Evolutionary conservation across 2,888 invertebrate species (phyloP).

Genomic region (Stenchaetothrips biformis): DNA sequence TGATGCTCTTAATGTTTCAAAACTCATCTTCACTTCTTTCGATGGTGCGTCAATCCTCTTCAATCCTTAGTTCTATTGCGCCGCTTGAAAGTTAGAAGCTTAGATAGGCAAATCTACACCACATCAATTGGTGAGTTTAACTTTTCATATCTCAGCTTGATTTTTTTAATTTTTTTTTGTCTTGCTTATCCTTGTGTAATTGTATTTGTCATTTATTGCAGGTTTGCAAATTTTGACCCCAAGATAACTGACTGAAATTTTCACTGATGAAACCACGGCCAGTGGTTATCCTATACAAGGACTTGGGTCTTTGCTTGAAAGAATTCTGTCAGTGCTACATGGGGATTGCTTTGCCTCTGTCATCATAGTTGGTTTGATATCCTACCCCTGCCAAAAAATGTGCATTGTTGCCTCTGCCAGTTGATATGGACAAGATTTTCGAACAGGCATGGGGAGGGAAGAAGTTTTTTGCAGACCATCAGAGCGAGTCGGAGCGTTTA

Average conservation of each 20-base stretch:
- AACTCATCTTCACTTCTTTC: background rate
- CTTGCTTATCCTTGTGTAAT: too few relatives aligned
- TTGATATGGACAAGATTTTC: background rate
- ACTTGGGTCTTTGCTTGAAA: too few relatives aligned
- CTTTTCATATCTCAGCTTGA: background rate
- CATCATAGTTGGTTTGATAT: background rate
- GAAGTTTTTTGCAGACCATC: too few relatives aligned
- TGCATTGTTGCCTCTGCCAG: background rate
- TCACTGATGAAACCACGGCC: background rate
- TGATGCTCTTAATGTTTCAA: background rate
- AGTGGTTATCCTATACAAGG: background rate
- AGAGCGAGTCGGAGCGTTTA: too few relatives aligned
- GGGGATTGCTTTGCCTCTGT: constrained; percentile 65
- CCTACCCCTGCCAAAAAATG: background rate
- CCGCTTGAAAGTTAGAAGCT: constrained; percentile 43
- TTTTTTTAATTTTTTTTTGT: background rate
- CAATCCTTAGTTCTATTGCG: constrained; percentile 3
- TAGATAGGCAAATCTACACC: constrained; percentile 43
- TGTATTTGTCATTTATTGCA: constrained; percentile 27
- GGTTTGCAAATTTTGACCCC: constrained; percentile 33
- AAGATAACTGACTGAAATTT: constrained; percentile 7
- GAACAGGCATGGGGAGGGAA: background rate
- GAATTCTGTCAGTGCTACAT: constrained; percentile 50
- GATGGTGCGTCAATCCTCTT: background rate
- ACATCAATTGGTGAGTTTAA: constrained; percentile 24